Percentiles rank a stretch among this genome's conserved stretches.
Conservation (phyloP, 2,888 invertebrate species). For the Acronicta leporina region DNA sequence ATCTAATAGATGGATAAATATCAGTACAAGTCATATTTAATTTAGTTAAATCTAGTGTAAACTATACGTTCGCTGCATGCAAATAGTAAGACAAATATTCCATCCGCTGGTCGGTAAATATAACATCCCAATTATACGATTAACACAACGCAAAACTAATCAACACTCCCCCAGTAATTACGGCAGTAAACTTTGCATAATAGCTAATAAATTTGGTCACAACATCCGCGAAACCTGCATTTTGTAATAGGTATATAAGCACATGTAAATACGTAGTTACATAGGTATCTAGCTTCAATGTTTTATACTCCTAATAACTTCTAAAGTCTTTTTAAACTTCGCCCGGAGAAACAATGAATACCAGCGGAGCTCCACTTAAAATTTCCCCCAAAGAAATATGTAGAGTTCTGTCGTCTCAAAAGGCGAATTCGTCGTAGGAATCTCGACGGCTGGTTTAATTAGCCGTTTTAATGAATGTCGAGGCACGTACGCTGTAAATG, state of each 20-base stretch:
- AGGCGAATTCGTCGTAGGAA: slow-evolving; percentile 75
- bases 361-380: slow-evolving; percentile 65
- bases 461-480: slow-evolving; percentile 85
- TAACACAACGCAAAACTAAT: slow-evolving; percentile 55
- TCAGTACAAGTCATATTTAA: no score
- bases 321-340: slow-evolving; percentile 63
- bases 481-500: slow-evolving; percentile 85
- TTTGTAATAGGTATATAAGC: slow-evolving; percentile 28
- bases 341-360: slow-evolving; percentile 58
- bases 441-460: slow-evolving; percentile 82
- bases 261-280: slow-evolving; percentile 33
- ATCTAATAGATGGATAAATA: no score
- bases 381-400: slow-evolving; percentile 72
- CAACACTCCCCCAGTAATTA: slow-evolving; percentile 55
- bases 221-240: slow-evolving; percentile 47
- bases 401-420: slow-evolving; percentile 67
- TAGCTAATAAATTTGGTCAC: slow-evolving; percentile 55
- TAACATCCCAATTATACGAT: slow-evolving; percentile 43
- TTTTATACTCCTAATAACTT: slow-evolving; percentile 60
- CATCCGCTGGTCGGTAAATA: slow-evolving; percentile 30
- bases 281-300: slow-evolving; percentile 41
- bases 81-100: slow-evolving; percentile 18
- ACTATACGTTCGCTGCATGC: background rate
- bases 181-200: slow-evolving; percentile 56
- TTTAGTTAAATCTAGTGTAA: no score